Evolutionary conservation across 2,113 vertebrate genomes (phyloP), one percentile per base, ranked within the genome.

Genomic region (Aspiorhynchus laticeps): DNA sequence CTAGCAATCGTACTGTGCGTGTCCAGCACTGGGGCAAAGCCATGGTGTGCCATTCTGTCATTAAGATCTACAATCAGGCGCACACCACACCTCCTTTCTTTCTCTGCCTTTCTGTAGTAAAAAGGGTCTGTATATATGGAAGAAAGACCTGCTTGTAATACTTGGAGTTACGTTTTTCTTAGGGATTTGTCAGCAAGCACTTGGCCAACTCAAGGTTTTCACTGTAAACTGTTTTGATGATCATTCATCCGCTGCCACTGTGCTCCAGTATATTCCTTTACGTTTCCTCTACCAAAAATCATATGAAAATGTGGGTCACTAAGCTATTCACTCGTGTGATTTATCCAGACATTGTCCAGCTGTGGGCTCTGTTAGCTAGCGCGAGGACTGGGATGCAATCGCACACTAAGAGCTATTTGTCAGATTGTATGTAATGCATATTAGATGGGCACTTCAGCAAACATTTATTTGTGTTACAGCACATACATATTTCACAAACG

Each of bases 251-350:
- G 59, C 79, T 81, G 78, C 83, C 76, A 87, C 81, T 83, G 84
- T 87, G 73, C 41, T 59, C 36, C 77, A 75, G 53, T 56, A 67
- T 85, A 31, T 85, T 88, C 79, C 86, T 87, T 83, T 41, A 84
- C 78, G 88, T 84, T 92, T 89, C 9, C 81, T 38, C 26, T 67
- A 5, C 41, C 41, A 63, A 53, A 75, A 89, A 92, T 93, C 93
- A 91, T 95, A 95, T 93, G 91, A 95, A 95, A 96, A 95, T 96
- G 77, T 92, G 95, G 96, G 96, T 97, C 97, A 97, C 92, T 92
- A 95, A 95, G 92, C 94, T 94, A 96, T 91, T 93, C 93, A 95
- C 92, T 95, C 94, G 91, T 95, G 94, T 95, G 95, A 97, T 96
- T 95, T 94, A 94, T 93, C 94, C 95, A 96, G 96, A 95, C 95